A percentile compares a stretch with the other conserved stretches of the same genome.
Evolutionary conservation across 2,797 vertebrate genomes (phyloP).

Genomic region (Anniella stebbinsi): DNA sequence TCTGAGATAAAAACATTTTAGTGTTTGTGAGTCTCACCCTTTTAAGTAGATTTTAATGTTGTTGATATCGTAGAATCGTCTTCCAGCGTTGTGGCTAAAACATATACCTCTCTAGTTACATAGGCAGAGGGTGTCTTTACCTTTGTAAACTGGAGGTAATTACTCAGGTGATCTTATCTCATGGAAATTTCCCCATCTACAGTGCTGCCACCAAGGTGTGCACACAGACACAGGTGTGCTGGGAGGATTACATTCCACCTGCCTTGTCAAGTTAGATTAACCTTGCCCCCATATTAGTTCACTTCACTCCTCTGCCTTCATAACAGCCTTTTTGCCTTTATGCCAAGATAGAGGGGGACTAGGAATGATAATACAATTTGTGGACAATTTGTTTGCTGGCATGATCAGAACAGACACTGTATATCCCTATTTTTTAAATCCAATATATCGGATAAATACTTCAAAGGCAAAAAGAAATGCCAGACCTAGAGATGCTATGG

Average conservation of each 20-base stretch:
- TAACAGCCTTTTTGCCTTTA: background rate
- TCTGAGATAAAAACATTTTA: background rate
- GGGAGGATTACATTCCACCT: slow-evolving; percentile 28
- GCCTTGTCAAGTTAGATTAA: slow-evolving; percentile 38
- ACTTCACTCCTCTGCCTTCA: background rate
- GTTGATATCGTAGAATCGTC: background rate
- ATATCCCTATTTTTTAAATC: background rate
- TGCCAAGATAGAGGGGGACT: background rate
- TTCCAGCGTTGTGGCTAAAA: slow-evolving; percentile 13
- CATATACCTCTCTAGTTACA: slow-evolving; percentile 20
- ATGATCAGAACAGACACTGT: background rate
- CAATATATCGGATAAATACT: background rate
- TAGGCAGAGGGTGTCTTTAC: slow-evolving; percentile 7
- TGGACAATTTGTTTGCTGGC: background rate
- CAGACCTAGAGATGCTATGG: background rate
- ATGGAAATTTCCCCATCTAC: slow-evolving; percentile 17
- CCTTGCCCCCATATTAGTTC: slow-evolving; percentile 12
- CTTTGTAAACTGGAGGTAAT: slow-evolving; percentile 39
- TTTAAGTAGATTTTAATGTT: background rate
- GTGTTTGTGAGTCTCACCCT: background rate
- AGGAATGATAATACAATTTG: background rate
- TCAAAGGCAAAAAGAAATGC: background rate
- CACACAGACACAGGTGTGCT: slow-evolving; percentile 1
- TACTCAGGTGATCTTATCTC: slow-evolving; percentile 34
- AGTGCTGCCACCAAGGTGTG: background rate